Percentiles rank a stretch among this genome's conserved stretches.
phyloP scores from a whole-genome alignment of 37 sponge, comb jelly and placozoan species.

The Oscarella lobularis region DNA sequence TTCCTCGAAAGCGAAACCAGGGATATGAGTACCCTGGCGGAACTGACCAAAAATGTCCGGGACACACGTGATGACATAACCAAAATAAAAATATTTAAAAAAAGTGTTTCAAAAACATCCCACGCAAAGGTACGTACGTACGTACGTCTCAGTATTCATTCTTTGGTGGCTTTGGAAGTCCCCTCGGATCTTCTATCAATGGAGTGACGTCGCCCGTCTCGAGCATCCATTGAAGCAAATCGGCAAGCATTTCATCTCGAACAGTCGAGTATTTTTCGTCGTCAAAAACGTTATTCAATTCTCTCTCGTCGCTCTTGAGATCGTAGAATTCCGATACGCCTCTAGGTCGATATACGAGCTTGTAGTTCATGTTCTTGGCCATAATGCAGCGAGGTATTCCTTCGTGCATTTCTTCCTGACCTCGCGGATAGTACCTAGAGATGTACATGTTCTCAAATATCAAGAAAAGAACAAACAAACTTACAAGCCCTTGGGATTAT shows the following conservation, averaged over 20 bases:
- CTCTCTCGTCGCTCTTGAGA: not conserved
- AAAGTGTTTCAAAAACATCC: too few species aligned
- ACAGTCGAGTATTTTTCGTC: not conserved
- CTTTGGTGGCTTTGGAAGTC: constrained; percentile 5
- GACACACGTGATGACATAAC: too few species aligned
- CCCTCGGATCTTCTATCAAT: not conserved
- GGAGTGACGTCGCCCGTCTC: constrained; percentile 8
- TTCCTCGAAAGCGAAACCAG: too few species aligned
- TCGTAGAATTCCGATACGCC: constrained; percentile 5
- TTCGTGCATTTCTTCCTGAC: not conserved
- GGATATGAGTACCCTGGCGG: too few species aligned
- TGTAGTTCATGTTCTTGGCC: constrained; percentile 7
- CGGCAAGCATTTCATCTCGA: not conserved
- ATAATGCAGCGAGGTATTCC: not conserved
- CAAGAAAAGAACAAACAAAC: too few species aligned
- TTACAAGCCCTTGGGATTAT: not conserved
- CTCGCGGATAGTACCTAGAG: constrained; percentile 1
- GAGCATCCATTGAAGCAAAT: not conserved
- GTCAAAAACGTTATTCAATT: not conserved
- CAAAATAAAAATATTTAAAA: too few species aligned
- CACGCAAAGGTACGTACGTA: too few species aligned
- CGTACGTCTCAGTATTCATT: too few species aligned
- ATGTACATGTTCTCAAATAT: not conserved
- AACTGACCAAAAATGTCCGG: too few species aligned
- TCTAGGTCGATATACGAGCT: not conserved